Conservation (phyloP, 2,113 vertebrate species). For the Globicephala melas region DNA sequence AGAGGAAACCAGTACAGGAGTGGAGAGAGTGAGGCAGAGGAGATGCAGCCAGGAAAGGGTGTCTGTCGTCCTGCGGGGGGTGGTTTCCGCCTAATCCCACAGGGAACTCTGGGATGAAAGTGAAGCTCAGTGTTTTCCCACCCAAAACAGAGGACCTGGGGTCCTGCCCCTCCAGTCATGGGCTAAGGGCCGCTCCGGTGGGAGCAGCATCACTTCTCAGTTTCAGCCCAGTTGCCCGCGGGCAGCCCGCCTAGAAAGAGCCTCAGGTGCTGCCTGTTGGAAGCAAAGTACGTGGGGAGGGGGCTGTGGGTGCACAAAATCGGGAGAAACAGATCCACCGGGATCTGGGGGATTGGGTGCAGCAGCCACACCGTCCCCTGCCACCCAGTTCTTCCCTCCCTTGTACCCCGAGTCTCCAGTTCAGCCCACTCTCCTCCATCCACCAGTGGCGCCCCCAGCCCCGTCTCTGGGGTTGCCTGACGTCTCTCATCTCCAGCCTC, state of each 20-base stretch:
- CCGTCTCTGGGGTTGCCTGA: neutral
- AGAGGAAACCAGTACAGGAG: neutral
- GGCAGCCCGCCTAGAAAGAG: neutral
- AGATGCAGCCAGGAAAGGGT: neutral
- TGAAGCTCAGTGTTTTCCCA: neutral
- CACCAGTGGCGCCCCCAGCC: neutral
- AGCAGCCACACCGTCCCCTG: neutral
- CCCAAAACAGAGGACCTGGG: neutral
- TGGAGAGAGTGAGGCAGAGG: fast-evolving
- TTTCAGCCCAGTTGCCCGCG: neutral
- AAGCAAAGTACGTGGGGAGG: neutral
- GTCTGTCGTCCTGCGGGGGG: neutral
- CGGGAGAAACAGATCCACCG: neutral
- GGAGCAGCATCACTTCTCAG: neutral
- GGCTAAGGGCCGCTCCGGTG: neutral
- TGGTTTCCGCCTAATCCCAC: neutral
- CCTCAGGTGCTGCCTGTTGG: neutral
- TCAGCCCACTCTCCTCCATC: neutral
- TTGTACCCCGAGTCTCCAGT: no score
- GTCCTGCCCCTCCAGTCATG: fast-evolving
- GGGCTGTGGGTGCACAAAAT: neutral
- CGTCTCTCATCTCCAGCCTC: neutral
- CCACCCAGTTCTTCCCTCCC: no score
- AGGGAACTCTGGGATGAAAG: neutral
- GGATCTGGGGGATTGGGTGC: neutral